A percentile compares a stretch with the other conserved stretches of the same genome.
Evolutionary conservation across 2,797 vertebrate genomes (phyloP).

Genomic region (Phataginus tricuspis): DNA sequence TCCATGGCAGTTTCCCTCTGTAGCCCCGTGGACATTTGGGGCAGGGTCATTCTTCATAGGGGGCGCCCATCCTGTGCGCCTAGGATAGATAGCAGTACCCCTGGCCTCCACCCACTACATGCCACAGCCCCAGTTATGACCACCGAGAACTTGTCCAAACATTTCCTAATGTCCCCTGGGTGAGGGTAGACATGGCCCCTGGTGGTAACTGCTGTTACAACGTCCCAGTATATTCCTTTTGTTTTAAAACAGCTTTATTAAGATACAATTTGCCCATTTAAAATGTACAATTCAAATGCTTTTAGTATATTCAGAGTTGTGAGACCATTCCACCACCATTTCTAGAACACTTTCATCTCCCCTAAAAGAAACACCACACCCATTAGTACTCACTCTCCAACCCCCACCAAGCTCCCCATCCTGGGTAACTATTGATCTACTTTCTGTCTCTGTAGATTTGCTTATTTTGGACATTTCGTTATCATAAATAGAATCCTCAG

Average conservation of each 20-base stretch:
- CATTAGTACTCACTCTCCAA: rapidly evolving
- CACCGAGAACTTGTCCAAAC: not conserved
- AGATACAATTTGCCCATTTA: not conserved
- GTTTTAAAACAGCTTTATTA: not conserved
- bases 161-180: not conserved
- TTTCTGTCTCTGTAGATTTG: not conserved
- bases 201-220: not conserved
- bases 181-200: not conserved
- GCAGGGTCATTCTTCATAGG: rapidly evolving
- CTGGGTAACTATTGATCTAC: not conserved
- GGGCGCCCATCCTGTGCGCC: too few relatives aligned
- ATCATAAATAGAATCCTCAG: not conserved
- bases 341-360: not conserved
- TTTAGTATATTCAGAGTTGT: not conserved
- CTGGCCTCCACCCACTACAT: not conserved
- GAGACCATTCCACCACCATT: not conserved
- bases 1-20: not conserved
- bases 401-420: rapidly evolving
- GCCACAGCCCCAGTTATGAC: not conserved
- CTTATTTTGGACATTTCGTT: not conserved
- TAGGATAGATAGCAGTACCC: too few relatives aligned
- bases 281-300: not conserved
- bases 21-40: not conserved
- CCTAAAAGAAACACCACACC: not conserved
- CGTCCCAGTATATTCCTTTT: not conserved